phyloP scores from a whole-genome alignment of 2,113 vertebrate species.

The Gavialis gangeticus region DNA sequence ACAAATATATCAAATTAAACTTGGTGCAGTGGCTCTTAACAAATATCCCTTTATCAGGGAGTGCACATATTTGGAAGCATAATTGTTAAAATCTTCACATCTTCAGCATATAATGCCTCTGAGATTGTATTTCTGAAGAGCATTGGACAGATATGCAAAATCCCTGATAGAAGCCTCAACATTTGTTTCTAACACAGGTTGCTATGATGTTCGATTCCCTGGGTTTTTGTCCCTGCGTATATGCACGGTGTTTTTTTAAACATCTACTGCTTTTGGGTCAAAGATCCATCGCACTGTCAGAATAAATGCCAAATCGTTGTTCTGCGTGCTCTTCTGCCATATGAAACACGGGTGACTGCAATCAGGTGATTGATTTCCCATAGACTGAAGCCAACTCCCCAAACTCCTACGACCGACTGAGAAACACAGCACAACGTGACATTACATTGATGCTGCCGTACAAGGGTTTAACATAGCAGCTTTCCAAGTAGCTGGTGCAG shows the following conservation, averaged over 20 bases:
- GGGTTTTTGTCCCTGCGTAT: background rate
- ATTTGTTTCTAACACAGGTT: conserved; percentile 25
- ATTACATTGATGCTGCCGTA: background rate
- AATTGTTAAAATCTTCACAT: conserved; percentile 55
- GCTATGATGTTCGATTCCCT: conserved; percentile 13
- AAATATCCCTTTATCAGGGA: conserved; percentile 26
- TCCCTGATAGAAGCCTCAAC: conserved; percentile 1
- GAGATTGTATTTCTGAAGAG: conserved; percentile 34
- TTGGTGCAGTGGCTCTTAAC: conserved; percentile 45
- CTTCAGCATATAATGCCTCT: conserved; percentile 2
- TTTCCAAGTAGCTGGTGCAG: background rate
- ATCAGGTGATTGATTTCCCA: background rate
- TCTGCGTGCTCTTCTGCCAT: background rate
- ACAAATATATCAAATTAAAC: conserved; percentile 61
- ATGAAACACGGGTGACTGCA: background rate
- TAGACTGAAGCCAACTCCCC: background rate
- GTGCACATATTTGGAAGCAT: conserved; percentile 26
- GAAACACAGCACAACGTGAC: background rate
- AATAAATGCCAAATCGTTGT: conserved; percentile 35
- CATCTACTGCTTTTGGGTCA: conserved; percentile 40
- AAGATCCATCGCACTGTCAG: conserved; percentile 17
- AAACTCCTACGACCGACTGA: background rate
- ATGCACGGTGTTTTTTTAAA: background rate
- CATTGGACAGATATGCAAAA: background rate
- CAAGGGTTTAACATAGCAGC: background rate